Evolutionary conservation across 2,797 vertebrate species (phyloP).

Genomic region (Halcyon chelicuti): DNA sequence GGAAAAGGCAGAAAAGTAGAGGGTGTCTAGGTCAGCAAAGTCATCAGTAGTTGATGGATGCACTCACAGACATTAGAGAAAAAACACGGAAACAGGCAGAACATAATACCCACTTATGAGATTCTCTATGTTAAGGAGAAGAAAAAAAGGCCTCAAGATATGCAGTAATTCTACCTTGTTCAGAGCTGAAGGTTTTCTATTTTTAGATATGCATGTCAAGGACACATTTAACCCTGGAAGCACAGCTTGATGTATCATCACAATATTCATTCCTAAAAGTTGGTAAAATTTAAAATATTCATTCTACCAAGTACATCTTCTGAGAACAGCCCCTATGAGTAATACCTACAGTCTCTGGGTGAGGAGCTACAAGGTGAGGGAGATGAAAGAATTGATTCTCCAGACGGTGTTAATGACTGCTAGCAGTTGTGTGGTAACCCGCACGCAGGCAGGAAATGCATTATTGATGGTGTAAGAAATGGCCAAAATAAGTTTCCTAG

Average conservation of each 20-base stretch:
- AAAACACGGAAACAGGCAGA: constrained; percentile 27
- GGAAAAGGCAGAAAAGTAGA: background rate
- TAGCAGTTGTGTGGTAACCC: background rate
- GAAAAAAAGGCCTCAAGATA: constrained; percentile 31
- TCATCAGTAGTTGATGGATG: constrained; percentile 51
- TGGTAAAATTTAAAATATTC: background rate
- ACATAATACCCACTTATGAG: background rate
- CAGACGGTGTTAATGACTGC: background rate
- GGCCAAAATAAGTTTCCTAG: background rate
- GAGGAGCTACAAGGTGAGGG: background rate
- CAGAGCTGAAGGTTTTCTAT: background rate
- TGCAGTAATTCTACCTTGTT: background rate
- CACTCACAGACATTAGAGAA: constrained; percentile 8
- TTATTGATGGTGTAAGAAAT: background rate
- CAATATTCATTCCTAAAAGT: background rate
- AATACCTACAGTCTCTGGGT: background rate
- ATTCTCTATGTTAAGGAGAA: background rate
- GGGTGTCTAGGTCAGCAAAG: constrained; percentile 41
- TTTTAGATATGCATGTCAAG: constrained; percentile 21
- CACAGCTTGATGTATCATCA: background rate
- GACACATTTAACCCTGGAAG: constrained; percentile 9
- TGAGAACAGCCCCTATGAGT: background rate
- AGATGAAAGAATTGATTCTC: background rate
- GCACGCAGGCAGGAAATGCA: background rate
- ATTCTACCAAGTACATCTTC: background rate